These are phyloP conservation scores for Macrocentrus cingulum DNA, from an alignment of 1,140 invertebrate genomes.

Conservation along the genomic window DNA sequence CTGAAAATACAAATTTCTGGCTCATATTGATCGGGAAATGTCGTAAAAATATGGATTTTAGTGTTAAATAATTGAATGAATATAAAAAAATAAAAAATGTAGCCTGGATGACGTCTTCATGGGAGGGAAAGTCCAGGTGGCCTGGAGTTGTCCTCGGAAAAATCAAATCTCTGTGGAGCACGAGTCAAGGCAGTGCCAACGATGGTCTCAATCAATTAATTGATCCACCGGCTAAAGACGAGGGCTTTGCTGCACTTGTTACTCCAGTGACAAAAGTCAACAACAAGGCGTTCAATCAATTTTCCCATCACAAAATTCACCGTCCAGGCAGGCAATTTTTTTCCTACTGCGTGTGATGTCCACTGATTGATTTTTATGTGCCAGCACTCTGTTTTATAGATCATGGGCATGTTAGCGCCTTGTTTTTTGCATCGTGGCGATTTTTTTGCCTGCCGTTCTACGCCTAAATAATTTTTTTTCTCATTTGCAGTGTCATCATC, in stretches of 20 bases:
- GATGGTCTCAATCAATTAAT: conserved; percentile 77
- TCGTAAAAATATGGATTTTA: too few species aligned
- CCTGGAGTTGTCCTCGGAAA: conserved; percentile 79
- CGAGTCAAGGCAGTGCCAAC: conserved; percentile 68
- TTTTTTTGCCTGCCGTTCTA: conserved; percentile 10
- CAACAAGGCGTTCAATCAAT: conserved; percentile 9
- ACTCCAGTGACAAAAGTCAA: conserved; percentile 24
- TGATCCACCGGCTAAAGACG: conserved; percentile 49
- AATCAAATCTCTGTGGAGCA: conserved; percentile 82
- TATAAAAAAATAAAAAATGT: conserved; percentile 26
- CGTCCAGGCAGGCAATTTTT: conserved; percentile 27
- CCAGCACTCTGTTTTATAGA: too few species aligned
- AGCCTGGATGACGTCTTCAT: conserved; percentile 61
- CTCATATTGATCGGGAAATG: too few species aligned
- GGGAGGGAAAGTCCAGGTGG: conserved; percentile 66
- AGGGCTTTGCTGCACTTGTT: conserved; percentile 26
- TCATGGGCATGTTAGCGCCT: conserved; percentile 11
- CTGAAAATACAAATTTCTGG: too few species aligned
- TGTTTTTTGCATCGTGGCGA: conserved; percentile 22
- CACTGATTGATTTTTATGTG: conserved; percentile 9
- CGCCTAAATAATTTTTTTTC: conserved; percentile 9
- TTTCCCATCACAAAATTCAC: conserved; percentile 3
- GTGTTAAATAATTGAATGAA: not conserved
- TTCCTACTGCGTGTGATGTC: conserved; percentile 22
- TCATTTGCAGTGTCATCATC: not conserved